Conservation (phyloP, 2,113 vertebrate genomes). For the Elaphurus davidianus region DNA sequence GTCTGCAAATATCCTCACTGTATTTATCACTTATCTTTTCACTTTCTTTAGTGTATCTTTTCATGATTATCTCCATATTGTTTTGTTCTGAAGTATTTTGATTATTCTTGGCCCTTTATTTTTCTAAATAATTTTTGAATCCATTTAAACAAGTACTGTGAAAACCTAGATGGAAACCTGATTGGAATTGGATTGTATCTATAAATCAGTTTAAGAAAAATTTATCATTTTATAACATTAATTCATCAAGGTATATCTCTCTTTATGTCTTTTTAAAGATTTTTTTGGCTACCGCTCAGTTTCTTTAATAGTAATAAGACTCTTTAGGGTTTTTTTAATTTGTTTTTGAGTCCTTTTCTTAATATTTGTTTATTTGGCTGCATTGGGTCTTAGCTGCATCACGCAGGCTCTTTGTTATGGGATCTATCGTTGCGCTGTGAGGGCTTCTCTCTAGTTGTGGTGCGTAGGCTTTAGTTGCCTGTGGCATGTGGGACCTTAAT, state of each 20-base stretch:
- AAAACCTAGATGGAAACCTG: neutral
- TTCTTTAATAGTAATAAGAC: neutral
- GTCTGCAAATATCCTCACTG: neutral
- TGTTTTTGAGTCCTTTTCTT: neutral
- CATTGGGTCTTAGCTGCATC: neutral
- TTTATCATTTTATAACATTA: neutral
- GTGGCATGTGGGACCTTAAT: neutral
- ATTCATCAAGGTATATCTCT: neutral
- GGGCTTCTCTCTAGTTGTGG: neutral
- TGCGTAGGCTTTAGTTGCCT: neutral
- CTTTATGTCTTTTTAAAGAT: neutral
- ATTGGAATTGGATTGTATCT: neutral
- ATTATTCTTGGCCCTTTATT: neutral
- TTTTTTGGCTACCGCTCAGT: neutral
- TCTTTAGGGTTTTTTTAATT: neutral
- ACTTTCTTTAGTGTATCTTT: neutral
- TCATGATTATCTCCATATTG: neutral
- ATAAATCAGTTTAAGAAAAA: neutral
- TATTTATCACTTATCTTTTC: neutral
- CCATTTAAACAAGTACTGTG: neutral
- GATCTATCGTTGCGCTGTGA: fast-evolving
- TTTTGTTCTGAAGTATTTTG: neutral
- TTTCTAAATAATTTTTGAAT: neutral
- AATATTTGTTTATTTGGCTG: neutral
- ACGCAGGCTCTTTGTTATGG: neutral